Base-by-base conservation (phyloP, 2,888 invertebrate species). In the Tetanocera ferruginea region DNA sequence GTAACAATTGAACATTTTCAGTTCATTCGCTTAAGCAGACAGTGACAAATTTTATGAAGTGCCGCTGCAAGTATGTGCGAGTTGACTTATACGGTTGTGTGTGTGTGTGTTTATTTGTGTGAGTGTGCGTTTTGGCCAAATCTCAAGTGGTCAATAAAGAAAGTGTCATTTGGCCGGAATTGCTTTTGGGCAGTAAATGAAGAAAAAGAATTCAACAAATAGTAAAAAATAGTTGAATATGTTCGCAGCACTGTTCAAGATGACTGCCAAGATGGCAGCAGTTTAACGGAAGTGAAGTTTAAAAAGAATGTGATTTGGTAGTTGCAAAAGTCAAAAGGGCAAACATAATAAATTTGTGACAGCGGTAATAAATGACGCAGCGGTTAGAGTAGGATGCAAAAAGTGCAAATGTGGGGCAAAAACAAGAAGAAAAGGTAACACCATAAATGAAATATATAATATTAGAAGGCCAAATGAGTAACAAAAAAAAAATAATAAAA, bases 81-180 rank as follows among this genome's bases (percentile, higher is more conserved):
- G 25, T 43, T 31, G 66, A 66, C 52, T 51, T 73, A 37, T 34
- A 9, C 19, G 64, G 4, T 37, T 55, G 28, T 14, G 51, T 55
- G 49, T 62, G 49, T 37, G 28, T 62, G 60, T 49, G 51, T 28
- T 23, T 19, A 60, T 19, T 52, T 74, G 51, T 52, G 74, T 51
- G 51, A 19, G 51, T n/a, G 51, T 49, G 37, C 19, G 28, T 11
- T n/a, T 60, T 25, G 34, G 76, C 71, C 74, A 82, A 82, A 80
- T 82, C 81, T 82, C 81, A 82, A 83, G 81, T 81, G 82, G 80
- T 83, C 83, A 82, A 82, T 83, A 83, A 81, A 81, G 78, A 79
- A 77, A 76, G 76, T 79, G 81, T 81, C 80, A 82, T 80, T 78
- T 81, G 78, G 55, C 66, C 73, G 78, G 78, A 82, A 83, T 80